Conservation (phyloP, 2,797 vertebrate genomes). For the Coccyzus lansbergi region DNA sequence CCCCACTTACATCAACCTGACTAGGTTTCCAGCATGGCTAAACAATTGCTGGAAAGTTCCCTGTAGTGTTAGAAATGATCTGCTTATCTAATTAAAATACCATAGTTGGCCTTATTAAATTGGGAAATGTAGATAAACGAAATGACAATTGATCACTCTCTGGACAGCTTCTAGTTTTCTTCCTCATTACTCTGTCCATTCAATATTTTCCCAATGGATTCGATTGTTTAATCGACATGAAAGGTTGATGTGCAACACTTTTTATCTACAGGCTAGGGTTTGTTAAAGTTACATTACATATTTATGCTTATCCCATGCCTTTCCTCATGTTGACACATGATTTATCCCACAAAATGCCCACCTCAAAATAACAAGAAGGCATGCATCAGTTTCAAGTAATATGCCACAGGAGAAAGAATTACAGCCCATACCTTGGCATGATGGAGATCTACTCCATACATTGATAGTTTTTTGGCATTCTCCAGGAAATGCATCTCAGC, state of each 20-base stretch:
- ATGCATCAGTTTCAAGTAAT: not conserved
- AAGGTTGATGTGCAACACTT: not conserved
- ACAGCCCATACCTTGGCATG: slow-evolving; percentile 89
- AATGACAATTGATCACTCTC: not conserved
- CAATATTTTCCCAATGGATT: not conserved
- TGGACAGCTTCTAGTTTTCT: not conserved
- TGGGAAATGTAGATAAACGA: not conserved
- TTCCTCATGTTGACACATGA: not conserved
- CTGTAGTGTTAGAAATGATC: not conserved
- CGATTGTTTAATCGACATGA: not conserved
- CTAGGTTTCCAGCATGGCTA: not conserved
- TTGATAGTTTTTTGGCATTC: slow-evolving; percentile 98
- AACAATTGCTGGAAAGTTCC: not conserved
- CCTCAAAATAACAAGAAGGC: not conserved
- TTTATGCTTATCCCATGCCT: not conserved
- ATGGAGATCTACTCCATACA: slow-evolving; percentile 98
- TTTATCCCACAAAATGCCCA: not conserved
- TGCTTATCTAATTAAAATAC: not conserved
- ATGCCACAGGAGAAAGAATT: not conserved
- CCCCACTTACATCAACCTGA: not conserved
- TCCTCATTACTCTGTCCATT: not conserved
- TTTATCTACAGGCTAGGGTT: not conserved
- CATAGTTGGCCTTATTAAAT: not conserved
- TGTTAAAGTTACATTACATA: not conserved
- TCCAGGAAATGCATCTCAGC: slow-evolving; percentile 98